Evolutionary conservation across 2,888 invertebrate genomes (phyloP), one percentile per base, ranked within the genome.

Genomic region (Alloscopus bannaensis): DNA sequence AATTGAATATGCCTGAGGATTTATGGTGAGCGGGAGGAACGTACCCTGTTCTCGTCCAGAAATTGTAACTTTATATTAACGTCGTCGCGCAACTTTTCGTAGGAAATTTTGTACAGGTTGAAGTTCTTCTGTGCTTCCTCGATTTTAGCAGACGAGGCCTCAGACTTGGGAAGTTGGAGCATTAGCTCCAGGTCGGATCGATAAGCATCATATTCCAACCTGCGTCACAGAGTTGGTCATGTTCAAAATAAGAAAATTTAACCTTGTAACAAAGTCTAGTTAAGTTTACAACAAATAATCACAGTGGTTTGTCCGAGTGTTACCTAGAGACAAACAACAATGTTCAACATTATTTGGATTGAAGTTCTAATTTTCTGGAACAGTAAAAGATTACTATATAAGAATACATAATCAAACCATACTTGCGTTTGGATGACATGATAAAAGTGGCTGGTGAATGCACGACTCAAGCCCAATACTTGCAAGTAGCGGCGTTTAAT

Each of bases 181-280:
- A 95, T 90, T 70, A 93, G 91, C 88, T 98, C 97, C 87, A 98
- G 90, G 90, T 99, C 99, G 88, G 94, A 94, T 88, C 98, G 93
- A 89, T 98, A 98, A 60, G 99, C 99, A 91, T 99, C 99, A 89
- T 96, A 99, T 89, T 99, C 98, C 88, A 99, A 93, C 88, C 97
- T 94, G n/a, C n/a, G n/a, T n/a, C n/a, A n/a, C n/a, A 88, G 18
- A 87, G n/a, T n/a, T n/a, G n/a, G n/a, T n/a, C n/a, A 31, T 13
- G 40, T 11, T 11, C 13, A 11, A 13, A 40, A 11, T 6, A 40
- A 40, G 6, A 11, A 40, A 40, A 11, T 11, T 40, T 40, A 40
- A 40, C 6, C 40, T 40, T 13, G 13, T 40, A 11, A 13, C 40
- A 40, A 6, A 11, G 40, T 13, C 40, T 40, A 13, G 6, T n/a